phyloP scores from a whole-genome alignment of 2,113 vertebrate genomes.

The Pterocles burchelli region DNA sequence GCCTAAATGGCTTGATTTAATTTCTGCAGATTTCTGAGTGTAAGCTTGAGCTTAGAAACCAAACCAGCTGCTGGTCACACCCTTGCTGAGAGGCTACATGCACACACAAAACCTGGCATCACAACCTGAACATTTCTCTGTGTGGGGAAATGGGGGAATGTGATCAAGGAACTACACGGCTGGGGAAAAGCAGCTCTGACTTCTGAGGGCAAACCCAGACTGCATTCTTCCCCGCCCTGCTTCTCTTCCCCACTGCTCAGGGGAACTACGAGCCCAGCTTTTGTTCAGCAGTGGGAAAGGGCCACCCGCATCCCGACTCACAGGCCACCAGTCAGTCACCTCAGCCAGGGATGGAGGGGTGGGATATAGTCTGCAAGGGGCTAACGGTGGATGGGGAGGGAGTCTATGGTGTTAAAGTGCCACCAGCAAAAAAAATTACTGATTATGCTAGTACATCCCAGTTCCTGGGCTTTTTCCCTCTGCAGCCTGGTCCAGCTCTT shows the following conservation, averaged over 20 bases:
- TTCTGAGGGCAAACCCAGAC: neutral
- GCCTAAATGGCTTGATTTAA: neutral
- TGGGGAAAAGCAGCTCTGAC: neutral
- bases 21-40: neutral
- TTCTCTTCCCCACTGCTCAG: neutral
- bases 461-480: too few species aligned
- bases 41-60: neutral
- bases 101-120: neutral
- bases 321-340: neutral
- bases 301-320: too few species aligned
- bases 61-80: neutral
- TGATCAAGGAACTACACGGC: rapidly evolving
- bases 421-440: neutral
- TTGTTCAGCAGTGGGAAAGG: neutral
- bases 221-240: neutral
- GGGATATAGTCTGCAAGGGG: neutral
- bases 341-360: neutral
- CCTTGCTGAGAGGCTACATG: neutral
- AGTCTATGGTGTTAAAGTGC: neutral
- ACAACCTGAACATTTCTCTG: rapidly evolving
- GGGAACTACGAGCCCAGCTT: neutral
- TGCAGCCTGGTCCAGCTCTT: neutral
- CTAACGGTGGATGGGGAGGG: neutral
- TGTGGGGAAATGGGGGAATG: neutral
- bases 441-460: neutral